Base-by-base conservation (phyloP, 2,888 invertebrate species). In the Ormyrus nitidulus region DNA sequence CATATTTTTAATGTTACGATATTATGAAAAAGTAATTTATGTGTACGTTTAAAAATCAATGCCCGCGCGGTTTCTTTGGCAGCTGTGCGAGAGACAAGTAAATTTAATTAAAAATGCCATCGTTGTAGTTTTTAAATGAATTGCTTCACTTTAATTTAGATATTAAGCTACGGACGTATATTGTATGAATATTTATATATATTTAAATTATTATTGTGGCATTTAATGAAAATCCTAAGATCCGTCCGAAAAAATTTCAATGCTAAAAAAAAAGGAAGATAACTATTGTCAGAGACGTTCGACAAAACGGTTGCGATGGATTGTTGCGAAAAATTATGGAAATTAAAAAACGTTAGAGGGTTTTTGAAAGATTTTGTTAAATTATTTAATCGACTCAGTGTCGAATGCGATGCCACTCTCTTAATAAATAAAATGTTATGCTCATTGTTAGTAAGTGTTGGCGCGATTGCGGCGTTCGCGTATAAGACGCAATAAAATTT, bases 401-500 rank as follows among this genome's bases (percentile, higher is more conserved):
- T 80, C 51, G 73, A 74, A 46, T 61, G 71, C 61, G 62, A 58
- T 62, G 65, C 54, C 71, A 65, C 62, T 83, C 74, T 80, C 71
- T 83, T 81, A 46, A 71, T 19, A 19, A 19, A 19, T 19, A 19
- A 19, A 83, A 83, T 81, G 82, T 85, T 85, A 74, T 77, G 82
- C 81, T 83, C 83, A 83, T 76, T 83, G 81, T 79, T 83, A 85
- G 74, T 72, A 68, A 66, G 19, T 74, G 59, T 70, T 64, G 46
- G 70, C 10, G 73, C 58, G 9, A 8, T 62, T 8, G 65, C 61
- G 56, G 54, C 44, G 46, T 58, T 19, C 10, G 19, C 53, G 64
- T 62, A 64, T 70, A 64, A 74, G 48, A 64, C 19, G 19, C 19
- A 62, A 70, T 7, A 44, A 71, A 77, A 34, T 59, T 58, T 69